Evolutionary conservation across 1,140 invertebrate genomes (phyloP).

Genomic region (Nylanderia fulva): DNA sequence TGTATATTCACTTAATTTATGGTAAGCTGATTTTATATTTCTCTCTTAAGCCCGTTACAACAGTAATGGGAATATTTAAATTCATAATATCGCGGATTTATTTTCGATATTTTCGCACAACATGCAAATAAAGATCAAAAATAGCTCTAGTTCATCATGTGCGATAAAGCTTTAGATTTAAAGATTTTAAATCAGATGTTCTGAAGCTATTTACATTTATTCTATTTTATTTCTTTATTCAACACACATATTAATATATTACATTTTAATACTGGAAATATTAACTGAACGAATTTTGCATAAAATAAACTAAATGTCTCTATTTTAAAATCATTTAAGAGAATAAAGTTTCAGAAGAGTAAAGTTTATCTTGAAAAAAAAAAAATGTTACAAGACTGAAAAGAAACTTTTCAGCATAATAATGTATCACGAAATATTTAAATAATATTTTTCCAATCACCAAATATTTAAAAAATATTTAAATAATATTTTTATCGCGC

Average conservation of each 20-base stretch:
- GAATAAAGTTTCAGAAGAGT: not conserved
- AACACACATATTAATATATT: not conserved
- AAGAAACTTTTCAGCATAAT: not conserved
- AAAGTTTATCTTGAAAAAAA: not conserved
- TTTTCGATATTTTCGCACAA: constrained; percentile 47
- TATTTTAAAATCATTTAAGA: not conserved
- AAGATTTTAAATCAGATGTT: constrained; percentile 31
- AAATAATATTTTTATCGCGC: not conserved
- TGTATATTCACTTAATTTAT: constrained; percentile 42
- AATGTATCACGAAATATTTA: not conserved
- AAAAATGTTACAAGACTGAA: no score
- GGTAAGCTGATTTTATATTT: constrained; percentile 49
- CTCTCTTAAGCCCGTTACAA: constrained; percentile 13
- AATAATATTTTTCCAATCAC: not conserved
- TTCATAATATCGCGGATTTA: constrained; percentile 51
- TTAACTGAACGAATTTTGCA: not conserved
- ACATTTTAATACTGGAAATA: constrained; percentile 1
- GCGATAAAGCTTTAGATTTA: not conserved
- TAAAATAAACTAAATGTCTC: not conserved
- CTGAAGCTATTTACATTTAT: constrained; percentile 20
- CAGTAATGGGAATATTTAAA: constrained; percentile 58
- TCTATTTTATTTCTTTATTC: not conserved
- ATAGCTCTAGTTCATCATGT: constrained; percentile 5
- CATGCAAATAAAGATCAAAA: constrained; percentile 48
- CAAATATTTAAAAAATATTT: no score